Conservation (phyloP, 2,113 vertebrate species). For the Dicerorhinus sumatrensis region DNA sequence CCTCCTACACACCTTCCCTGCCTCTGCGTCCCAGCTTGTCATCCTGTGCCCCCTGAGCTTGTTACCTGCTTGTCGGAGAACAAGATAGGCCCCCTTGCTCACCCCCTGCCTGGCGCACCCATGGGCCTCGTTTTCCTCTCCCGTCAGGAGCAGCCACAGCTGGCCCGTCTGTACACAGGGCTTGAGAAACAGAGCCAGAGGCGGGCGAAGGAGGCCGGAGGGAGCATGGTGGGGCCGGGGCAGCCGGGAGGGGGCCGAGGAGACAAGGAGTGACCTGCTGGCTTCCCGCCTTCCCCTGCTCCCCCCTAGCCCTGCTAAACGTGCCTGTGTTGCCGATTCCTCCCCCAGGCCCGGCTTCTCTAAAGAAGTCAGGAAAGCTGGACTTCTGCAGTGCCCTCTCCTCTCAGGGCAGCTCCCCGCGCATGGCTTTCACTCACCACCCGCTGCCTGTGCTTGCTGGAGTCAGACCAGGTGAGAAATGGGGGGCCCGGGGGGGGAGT, state of each 20-base stretch:
- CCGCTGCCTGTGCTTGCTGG: constrained; percentile 98
- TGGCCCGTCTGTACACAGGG: not conserved
- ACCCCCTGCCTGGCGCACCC: not conserved
- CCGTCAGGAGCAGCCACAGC: not conserved
- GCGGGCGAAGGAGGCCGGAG: not conserved
- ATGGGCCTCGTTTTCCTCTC: not conserved
- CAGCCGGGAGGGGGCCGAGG: not conserved
- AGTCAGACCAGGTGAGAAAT: constrained; percentile 97
- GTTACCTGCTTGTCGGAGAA: not conserved
- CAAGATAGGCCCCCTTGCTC: not conserved
- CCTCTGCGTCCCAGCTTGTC: not conserved
- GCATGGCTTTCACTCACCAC: constrained; percentile 98
- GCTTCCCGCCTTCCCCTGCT: constrained; percentile 37
- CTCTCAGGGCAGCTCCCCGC: constrained; percentile 95
- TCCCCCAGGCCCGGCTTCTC: constrained; percentile 96
- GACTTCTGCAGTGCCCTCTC: constrained; percentile 96
- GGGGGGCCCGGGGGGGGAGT: constrained; percentile 70
- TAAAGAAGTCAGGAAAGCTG: constrained; percentile 98
- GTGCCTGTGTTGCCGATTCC: constrained; percentile 90
- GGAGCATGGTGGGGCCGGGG: not conserved
- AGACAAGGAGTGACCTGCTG: constrained; percentile 50
- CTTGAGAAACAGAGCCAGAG: not conserved
- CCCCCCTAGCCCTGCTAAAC: constrained; percentile 76
- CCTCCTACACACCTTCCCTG: not conserved
- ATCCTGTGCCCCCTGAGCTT: not conserved